Conservation (phyloP, 2,888 invertebrate species). For the Dioctria rufipes region DNA sequence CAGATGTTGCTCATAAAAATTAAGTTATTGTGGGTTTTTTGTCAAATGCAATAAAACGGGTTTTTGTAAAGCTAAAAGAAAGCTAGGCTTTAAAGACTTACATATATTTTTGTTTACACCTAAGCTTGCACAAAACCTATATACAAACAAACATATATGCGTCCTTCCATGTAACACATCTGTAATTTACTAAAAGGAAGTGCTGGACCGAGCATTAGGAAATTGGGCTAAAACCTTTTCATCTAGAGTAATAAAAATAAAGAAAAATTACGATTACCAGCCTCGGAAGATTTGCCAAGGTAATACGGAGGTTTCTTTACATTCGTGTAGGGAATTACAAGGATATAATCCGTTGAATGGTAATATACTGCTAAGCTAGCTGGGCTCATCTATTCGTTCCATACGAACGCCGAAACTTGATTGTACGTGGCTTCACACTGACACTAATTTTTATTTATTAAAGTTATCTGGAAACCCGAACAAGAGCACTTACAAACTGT, state of each 20-base stretch:
- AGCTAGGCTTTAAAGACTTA: too few species aligned
- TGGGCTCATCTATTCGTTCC: conserved; percentile 5
- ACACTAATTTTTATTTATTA: conserved; percentile 46
- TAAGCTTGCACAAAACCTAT: too few species aligned
- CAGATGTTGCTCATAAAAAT: too few species aligned
- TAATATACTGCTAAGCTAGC: conserved; percentile 29
- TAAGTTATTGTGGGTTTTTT: too few species aligned
- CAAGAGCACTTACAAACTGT: not conserved
- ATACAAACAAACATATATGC: too few species aligned
- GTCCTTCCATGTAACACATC: too few species aligned
- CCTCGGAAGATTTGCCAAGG: not conserved
- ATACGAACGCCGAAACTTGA: not conserved
- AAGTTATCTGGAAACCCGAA: conserved; percentile 7
- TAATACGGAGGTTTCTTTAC: not conserved
- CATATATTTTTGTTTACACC: too few species aligned
- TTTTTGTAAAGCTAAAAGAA: too few species aligned
- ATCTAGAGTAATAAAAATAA: conserved; percentile 20
- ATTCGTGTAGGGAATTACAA: conserved; percentile 31
- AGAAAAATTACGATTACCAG: not conserved
- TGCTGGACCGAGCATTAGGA: conserved; percentile 10
- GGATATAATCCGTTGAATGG: conserved; percentile 18
- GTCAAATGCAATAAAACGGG: too few species aligned
- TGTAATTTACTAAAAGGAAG: too few species aligned
- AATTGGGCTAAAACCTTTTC: conserved; percentile 30
- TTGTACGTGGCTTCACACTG: not conserved